Percentiles rank a stretch among this genome's conserved stretches.
Conservation (phyloP, 1,140 invertebrate species). For the Cydia amplana region DNA sequence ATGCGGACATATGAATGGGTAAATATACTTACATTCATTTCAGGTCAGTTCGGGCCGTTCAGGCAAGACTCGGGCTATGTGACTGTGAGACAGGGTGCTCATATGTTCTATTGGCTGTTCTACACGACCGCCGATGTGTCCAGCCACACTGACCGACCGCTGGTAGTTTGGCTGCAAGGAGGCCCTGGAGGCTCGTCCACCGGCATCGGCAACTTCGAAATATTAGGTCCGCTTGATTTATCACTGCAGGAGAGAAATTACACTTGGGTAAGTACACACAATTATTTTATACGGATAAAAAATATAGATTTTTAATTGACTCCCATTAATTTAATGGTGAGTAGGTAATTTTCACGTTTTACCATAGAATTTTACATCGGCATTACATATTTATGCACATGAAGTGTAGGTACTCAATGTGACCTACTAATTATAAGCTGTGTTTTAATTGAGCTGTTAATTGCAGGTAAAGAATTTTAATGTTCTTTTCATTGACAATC, state of each 20-base stretch:
- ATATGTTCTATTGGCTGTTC: slow-evolving; percentile 93
- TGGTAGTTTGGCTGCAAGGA: slow-evolving; percentile 90
- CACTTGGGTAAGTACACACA: slow-evolving; percentile 84
- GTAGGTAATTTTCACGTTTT: too few species aligned
- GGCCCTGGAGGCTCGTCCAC: slow-evolving; percentile 88
- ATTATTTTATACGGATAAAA: neutral
- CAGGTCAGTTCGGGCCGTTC: slow-evolving; percentile 66
- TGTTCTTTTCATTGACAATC: slow-evolving; percentile 93
- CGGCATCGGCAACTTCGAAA: slow-evolving; percentile 88
- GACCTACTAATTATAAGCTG: too few species aligned
- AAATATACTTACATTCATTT: slow-evolving; percentile 32
- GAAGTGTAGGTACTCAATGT: too few species aligned
- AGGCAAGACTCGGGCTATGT: slow-evolving; percentile 72
- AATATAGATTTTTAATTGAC: too few species aligned
- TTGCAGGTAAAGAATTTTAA: slow-evolving; percentile 87
- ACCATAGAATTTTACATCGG: too few species aligned
- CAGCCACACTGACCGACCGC: slow-evolving; percentile 82
- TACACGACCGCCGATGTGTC: slow-evolving; percentile 83
- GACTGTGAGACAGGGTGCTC: slow-evolving; percentile 84
- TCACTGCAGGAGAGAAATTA: slow-evolving; percentile 83
- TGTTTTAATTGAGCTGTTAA: neutral
- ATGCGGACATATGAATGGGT: slow-evolving; percentile 40
- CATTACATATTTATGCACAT: too few species aligned
- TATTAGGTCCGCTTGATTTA: slow-evolving; percentile 86
- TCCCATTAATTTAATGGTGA: too few species aligned